phyloP scores from a whole-genome alignment of 2,888 invertebrate species.

The Plusia festucae region DNA sequence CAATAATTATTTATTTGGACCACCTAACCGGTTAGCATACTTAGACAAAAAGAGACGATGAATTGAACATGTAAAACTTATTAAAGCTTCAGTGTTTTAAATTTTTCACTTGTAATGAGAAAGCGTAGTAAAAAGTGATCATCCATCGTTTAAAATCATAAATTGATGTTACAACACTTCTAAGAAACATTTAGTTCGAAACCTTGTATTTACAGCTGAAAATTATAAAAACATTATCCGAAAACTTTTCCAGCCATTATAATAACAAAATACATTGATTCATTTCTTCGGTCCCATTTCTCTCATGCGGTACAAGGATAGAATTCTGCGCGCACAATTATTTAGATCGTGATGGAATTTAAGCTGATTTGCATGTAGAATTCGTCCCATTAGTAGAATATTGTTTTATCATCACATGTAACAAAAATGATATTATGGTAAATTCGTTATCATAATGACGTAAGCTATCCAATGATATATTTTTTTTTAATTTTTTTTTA shows the following conservation, averaged over 20 bases:
- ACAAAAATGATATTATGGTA: too few species aligned
- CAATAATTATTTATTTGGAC: too few species aligned
- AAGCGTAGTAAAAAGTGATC: background rate
- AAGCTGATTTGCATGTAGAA: constrained; percentile 37
- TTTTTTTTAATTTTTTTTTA: too few species aligned
- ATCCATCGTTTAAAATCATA: background rate
- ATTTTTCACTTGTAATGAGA: background rate
- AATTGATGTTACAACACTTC: background rate
- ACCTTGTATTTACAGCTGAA: background rate
- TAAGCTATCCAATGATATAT: too few species aligned
- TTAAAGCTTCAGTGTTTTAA: background rate
- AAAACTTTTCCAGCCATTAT: constrained; percentile 3
- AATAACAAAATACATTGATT: constrained; percentile 39
- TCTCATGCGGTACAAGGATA: constrained; percentile 9
- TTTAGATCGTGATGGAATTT: constrained; percentile 41
- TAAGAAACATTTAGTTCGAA: background rate
- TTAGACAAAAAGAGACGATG: too few species aligned
- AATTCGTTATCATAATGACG: too few species aligned
- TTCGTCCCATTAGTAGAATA: too few species aligned
- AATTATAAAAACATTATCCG: background rate
- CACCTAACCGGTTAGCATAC: too few species aligned
- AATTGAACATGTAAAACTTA: too few species aligned
- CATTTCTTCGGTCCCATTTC: constrained; percentile 23
- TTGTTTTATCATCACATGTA: too few species aligned
- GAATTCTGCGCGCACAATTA: constrained; percentile 36